These are phyloP conservation scores for Melospiza melodia DNA, from an alignment of 2,113 vertebrate genomes.

Conservation along the genomic window DNA sequence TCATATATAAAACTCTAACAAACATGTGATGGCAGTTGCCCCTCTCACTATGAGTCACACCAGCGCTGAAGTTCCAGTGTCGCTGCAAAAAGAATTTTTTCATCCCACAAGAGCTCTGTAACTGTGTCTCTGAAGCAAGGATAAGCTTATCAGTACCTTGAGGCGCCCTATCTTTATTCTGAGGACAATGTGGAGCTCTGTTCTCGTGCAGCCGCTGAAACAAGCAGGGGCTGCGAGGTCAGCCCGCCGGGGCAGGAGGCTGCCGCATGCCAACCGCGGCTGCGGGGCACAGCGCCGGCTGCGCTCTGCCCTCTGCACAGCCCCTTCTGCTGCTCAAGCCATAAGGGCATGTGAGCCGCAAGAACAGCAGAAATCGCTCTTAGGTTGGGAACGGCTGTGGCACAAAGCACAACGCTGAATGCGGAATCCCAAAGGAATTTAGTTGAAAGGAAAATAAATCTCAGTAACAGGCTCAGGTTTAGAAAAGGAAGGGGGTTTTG, in stretches of 20 bases:
- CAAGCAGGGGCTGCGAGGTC: not conserved
- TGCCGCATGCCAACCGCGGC: not conserved
- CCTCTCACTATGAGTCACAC: not conserved
- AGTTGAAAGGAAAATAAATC: not conserved
- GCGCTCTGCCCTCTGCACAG: not conserved
- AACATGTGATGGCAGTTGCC: not conserved
- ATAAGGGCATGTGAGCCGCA: not conserved
- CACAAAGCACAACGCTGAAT: not conserved
- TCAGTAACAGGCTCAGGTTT: not conserved
- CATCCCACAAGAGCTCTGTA: not conserved
- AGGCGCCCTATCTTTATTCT: not conserved
- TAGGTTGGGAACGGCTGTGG: not conserved
- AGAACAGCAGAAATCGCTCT: not conserved
- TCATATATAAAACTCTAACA: not conserved
- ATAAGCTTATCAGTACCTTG: not conserved
- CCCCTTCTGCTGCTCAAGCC: not conserved
- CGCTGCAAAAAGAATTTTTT: not conserved
- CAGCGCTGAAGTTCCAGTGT: not conserved
- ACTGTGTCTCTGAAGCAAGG: not conserved
- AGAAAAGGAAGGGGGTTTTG: not conserved
- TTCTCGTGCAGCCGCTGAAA: not conserved
- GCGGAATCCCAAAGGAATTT: not conserved
- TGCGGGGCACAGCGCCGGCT: not conserved
- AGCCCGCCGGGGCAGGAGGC: not conserved
- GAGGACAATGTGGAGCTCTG: not conserved